phyloP scores from a whole-genome alignment of 1,140 invertebrate species.

The Trissolcus basalis region DNA sequence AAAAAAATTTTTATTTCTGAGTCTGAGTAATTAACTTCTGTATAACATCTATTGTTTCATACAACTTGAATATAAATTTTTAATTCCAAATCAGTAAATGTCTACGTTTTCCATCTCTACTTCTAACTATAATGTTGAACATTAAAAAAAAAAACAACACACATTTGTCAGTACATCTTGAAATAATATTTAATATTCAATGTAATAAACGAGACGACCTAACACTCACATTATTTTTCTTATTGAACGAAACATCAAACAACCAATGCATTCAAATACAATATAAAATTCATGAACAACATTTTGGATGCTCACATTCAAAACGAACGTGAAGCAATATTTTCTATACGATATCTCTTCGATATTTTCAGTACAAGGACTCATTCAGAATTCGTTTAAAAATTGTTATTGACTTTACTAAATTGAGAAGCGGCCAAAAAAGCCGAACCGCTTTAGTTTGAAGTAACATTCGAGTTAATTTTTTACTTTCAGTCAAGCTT shows the following conservation, averaged over 20 bases:
- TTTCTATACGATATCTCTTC: neutral
- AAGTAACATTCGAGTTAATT: too few relatives aligned
- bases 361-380: constrained; percentile 22
- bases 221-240: constrained; percentile 6
- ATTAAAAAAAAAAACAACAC: too few relatives aligned
- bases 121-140: too few relatives aligned
- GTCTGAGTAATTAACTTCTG: neutral
- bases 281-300: too few relatives aligned
- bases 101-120: neutral
- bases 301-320: constrained; percentile 6
- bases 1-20: neutral
- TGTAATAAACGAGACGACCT: neutral
- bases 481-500: too few relatives aligned
- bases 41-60: neutral
- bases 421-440: too few relatives aligned
- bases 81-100: neutral
- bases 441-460: too few relatives aligned
- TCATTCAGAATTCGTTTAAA: constrained; percentile 3
- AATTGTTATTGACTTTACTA: too few relatives aligned
- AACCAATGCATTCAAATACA: constrained; percentile 49
- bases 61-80: neutral
- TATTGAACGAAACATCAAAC: constrained; percentile 41
- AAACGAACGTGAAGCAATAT: too few relatives aligned
- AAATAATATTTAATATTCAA: neutral
- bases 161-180: too few relatives aligned